Conservation (phyloP, 2,113 vertebrate species). For the Gallinago jamesoni region DNA sequence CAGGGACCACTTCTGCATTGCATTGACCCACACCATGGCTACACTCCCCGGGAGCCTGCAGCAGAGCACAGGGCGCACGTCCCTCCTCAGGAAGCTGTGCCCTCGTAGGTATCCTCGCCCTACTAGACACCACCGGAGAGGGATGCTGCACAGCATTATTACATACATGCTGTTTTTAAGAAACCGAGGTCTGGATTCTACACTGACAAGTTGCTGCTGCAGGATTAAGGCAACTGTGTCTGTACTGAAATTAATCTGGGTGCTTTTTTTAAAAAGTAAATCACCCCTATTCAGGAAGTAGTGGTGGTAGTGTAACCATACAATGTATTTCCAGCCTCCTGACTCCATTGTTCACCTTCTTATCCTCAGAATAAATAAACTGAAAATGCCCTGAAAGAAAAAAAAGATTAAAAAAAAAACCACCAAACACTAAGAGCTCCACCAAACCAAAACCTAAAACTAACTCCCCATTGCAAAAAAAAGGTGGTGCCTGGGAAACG, state of each 20-base stretch:
- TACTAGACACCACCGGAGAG: neutral
- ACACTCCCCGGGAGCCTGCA: neutral
- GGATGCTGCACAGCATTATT: neutral
- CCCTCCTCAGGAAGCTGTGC: neutral
- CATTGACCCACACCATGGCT: neutral
- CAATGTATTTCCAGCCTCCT: neutral
- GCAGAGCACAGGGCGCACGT: fast-evolving
- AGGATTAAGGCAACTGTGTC: neutral
- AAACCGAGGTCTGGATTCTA: neutral
- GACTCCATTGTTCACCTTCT: neutral
- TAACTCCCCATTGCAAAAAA: neutral
- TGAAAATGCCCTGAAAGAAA: neutral
- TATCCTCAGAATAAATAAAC: neutral
- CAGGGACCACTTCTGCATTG: neutral
- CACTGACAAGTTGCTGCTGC: neutral
- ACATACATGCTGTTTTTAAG: neutral
- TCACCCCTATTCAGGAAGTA: neutral
- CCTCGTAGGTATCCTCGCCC: neutral
- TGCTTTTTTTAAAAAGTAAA: neutral
- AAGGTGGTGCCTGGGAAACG: neutral
- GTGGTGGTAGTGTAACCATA: neutral
- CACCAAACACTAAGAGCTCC: fast-evolving
- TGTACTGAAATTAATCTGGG: neutral
- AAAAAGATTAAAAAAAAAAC: neutral
- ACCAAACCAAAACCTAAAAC: neutral